Conservation (phyloP, 2,888 invertebrate species). For the Exocentrus adspersus region DNA sequence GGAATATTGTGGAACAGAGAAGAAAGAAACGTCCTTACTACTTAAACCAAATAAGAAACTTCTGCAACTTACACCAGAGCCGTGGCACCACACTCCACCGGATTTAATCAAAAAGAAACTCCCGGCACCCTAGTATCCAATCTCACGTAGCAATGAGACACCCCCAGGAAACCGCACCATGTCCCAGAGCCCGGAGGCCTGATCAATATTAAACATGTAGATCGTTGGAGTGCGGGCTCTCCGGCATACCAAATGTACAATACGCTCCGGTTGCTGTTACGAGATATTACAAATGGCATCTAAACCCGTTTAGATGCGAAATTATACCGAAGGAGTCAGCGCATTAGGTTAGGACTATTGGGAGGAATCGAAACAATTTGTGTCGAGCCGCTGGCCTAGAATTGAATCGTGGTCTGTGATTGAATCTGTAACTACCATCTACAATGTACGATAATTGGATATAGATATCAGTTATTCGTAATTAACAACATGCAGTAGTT, state of each 20-base stretch:
- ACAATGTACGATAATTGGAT: no score
- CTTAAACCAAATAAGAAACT: no score
- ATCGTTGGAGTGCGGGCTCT: slow-evolving; percentile 6
- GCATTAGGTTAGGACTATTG: no score
- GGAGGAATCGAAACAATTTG: not conserved
- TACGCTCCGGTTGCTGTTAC: not conserved
- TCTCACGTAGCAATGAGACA: slow-evolving; percentile 12
- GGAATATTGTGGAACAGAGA: no score
- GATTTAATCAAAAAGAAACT: slow-evolving; percentile 10
- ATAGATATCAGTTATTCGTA: no score
- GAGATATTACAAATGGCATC: slow-evolving; percentile 1
- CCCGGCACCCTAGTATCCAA: not conserved
- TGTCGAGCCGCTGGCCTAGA: no score
- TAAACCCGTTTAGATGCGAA: not conserved
- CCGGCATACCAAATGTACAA: slow-evolving; percentile 15
- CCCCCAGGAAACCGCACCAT: slow-evolving; percentile 13
- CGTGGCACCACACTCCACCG: not conserved
- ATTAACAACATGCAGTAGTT: no score
- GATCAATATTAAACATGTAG: slow-evolving; percentile 22
- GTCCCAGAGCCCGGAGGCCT: not conserved
- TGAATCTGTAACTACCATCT: no score
- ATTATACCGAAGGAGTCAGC: not conserved
- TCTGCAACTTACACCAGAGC: not conserved
- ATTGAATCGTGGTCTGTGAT: no score
- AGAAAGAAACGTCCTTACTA: no score